These are phyloP conservation scores for Nineta flava DNA, from an alignment of 2,888 invertebrate species.

Conservation along the genomic window DNA sequence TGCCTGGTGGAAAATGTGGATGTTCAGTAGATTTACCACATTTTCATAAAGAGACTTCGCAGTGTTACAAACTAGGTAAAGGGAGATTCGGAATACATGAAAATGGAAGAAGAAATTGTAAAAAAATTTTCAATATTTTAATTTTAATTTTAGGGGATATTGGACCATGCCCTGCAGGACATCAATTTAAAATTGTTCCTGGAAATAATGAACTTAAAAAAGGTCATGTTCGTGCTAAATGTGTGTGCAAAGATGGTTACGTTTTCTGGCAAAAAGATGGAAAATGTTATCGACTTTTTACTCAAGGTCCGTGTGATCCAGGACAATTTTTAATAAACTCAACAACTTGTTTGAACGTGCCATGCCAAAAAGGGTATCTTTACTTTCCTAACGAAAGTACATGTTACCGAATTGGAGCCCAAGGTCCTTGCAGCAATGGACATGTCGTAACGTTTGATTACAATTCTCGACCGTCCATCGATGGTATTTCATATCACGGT, in stretches of 20 bases:
- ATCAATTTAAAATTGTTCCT: constrained; percentile 43
- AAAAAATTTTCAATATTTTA: too few relatives aligned
- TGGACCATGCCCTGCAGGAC: constrained; percentile 61
- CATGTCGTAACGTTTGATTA: constrained; percentile 71
- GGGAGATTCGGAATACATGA: too few relatives aligned
- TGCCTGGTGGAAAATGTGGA: constrained; percentile 58
- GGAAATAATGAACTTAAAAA: constrained; percentile 20
- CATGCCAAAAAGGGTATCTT: constrained; percentile 57
- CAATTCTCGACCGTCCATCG: constrained; percentile 56
- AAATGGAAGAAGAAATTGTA: too few relatives aligned
- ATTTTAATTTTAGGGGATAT: constrained; percentile 39
- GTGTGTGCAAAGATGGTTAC: constrained; percentile 54
- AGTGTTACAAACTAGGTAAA: constrained; percentile 65
- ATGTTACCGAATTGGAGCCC: constrained; percentile 63
- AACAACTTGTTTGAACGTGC: constrained; percentile 50
- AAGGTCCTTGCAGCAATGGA: constrained; percentile 56
- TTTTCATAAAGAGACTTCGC: constrained; percentile 47
- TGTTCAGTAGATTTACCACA: constrained; percentile 57
- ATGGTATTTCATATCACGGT: constrained; percentile 70
- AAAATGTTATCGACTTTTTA: constrained; percentile 61
- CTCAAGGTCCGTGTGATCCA: constrained; percentile 57
- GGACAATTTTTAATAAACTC: constrained; percentile 53
- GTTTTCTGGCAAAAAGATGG: constrained; percentile 41
- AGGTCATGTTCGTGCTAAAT: constrained; percentile 33
- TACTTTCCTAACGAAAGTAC: constrained; percentile 57